Base-by-base conservation (phyloP, 2,113 vertebrate genomes). In the Cettia cetti region DNA sequence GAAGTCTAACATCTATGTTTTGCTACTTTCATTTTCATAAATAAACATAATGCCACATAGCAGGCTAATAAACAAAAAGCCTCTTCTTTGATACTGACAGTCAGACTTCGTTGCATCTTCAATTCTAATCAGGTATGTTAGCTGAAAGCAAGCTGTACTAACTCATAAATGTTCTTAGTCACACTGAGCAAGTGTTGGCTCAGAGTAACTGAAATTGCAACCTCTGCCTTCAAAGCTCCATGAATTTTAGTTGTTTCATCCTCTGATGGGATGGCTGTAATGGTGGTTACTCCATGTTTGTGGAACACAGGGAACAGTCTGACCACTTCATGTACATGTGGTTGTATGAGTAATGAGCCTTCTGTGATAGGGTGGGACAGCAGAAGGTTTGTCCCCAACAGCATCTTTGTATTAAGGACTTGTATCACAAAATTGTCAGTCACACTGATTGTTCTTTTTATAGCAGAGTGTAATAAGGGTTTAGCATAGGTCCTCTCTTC, bases 11-110 rank as follows among this genome's bases (percentile, higher is more conserved):
- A 61, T 84, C 89, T 82, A 30, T 45, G 47, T 61, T 83, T 94
- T 70, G 27, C n/a, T 71, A 42, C 89, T 89, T 92, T 74, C 12
- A 18, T 89, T 86, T 96, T 92, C 68, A 78, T 78, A 52, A 68
- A 74, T 60, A 90, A 82, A 50, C 54, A 68, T 70, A 27, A 49
- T 66, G 30, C 42, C n/a, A 30, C 23, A 14, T 27, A 77, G 45
- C n/a, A 78, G 39, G 33, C 39, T 78, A 63, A 42, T 21, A 63
- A 90, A 69, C 49, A 75, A 60, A 88, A 70, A 66, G 31, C 37
- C 26, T 65, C 14, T 15, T 86, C 37, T 86, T 57, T 88, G 54
- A 20, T 59, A 26, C 39, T 30, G 63, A 50, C n/a, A 80, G 61
- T 50, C 44, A 31, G 5, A 5, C 39, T 15, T 79, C 47, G 56